Percentiles rank a stretch among this genome's conserved stretches.
These are phyloP conservation scores for Meleagris gallopavo DNA, from an alignment of 2,113 vertebrate genomes.

Conservation along the genomic window DNA sequence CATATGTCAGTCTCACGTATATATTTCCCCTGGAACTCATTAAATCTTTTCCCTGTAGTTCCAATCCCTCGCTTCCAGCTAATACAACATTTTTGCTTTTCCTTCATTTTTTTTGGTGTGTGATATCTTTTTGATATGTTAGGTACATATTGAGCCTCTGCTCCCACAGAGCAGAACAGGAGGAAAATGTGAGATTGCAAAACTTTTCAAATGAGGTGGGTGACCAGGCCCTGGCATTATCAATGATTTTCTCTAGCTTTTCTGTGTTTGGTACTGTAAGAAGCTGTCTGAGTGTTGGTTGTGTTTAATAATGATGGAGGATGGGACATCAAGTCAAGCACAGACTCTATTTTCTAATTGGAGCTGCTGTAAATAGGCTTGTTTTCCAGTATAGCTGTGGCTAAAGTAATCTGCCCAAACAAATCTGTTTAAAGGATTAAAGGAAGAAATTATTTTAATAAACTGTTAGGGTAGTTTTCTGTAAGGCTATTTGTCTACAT, in stretches of 20 bases:
- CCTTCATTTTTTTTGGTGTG: neutral
- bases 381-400: neutral
- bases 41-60: conserved; percentile 1
- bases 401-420: neutral
- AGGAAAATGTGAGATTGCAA: neutral
- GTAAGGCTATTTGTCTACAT: neutral
- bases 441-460: neutral
- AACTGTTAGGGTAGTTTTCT: neutral
- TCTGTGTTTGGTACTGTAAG: neutral
- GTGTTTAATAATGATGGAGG: neutral
- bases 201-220: neutral
- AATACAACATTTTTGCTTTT: neutral
- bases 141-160: neutral
- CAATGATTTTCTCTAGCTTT: neutral
- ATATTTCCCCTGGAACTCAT: neutral
- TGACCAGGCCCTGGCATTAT: neutral
- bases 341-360: neutral
- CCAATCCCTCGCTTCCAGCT: neutral
- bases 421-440: neutral
- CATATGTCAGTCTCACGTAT: neutral
- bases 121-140: neutral
- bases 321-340: neutral
- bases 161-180: neutral
- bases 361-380: neutral
- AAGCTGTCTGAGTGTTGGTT: neutral